Evolutionary conservation across 2,113 vertebrate genomes (phyloP).

Genomic region (Ifrita kowaldi): DNA sequence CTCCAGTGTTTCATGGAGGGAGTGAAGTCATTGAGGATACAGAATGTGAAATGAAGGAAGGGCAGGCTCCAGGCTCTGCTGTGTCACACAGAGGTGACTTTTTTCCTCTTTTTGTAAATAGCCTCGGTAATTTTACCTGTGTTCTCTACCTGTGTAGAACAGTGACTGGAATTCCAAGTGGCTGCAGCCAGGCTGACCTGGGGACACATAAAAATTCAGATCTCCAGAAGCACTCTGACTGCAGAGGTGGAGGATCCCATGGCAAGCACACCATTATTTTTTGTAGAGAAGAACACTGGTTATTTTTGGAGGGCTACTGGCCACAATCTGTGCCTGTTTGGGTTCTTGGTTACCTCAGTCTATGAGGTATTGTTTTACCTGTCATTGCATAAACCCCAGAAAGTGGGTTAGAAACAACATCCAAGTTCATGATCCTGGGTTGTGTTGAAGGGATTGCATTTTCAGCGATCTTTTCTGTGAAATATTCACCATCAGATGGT

Average conservation of each 20-base stretch:
- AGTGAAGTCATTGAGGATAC: neutral
- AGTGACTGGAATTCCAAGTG: neutral
- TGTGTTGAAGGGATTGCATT: neutral
- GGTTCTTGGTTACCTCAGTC: neutral
- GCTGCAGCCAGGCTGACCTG: neutral
- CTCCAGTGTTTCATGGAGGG: neutral
- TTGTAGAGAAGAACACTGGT: neutral
- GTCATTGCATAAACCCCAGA: neutral
- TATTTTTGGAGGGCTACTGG: neutral
- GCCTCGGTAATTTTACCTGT: neutral
- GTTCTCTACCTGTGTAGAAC: neutral
- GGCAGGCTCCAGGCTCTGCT: neutral
- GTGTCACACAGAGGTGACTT: neutral
- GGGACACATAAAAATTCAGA: neutral
- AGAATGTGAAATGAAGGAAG: neutral
- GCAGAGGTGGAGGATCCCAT: neutral
- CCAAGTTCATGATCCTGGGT: neutral
- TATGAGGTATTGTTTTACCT: neutral
- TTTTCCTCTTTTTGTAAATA: neutral
- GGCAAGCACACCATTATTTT: neutral
- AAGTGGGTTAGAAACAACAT: neutral
- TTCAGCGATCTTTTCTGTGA: neutral
- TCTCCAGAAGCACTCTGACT: fast-evolving
- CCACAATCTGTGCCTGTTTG: neutral
- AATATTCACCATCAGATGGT: neutral